phyloP scores from a whole-genome alignment of 2,888 invertebrate genomes.

The Panorpa germanica region DNA sequence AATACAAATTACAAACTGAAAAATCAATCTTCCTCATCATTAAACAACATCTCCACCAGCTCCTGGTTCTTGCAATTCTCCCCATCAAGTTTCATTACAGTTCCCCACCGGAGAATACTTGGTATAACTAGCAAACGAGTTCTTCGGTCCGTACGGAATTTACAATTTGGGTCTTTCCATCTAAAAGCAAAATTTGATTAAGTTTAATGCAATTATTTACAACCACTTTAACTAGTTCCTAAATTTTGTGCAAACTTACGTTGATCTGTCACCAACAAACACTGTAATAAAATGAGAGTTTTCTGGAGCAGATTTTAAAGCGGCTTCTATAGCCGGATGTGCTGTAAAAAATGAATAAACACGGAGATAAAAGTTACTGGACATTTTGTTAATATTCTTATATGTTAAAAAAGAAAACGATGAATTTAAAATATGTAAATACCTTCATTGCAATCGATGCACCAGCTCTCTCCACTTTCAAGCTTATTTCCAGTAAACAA shows the following conservation, averaged over 20 bases:
- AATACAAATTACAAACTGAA: too few relatives aligned
- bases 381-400: neutral
- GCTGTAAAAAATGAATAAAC: constrained; percentile 30
- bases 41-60: constrained; percentile 61
- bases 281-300: constrained; percentile 52
- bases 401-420: neutral
- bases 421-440: constrained; percentile 16
- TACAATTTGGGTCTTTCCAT: constrained; percentile 69
- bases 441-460: constrained; percentile 75
- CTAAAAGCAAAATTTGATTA: constrained; percentile 26
- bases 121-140: constrained; percentile 62
- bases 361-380: neutral
- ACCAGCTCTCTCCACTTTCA: constrained; percentile 62
- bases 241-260: constrained; percentile 36
- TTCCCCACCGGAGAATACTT: constrained; percentile 61
- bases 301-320: constrained; percentile 36
- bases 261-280: constrained; percentile 55
- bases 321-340: constrained; percentile 54
- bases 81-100: constrained; percentile 60
- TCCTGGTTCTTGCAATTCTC: constrained; percentile 54
- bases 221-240: neutral
- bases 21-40: constrained; percentile 53
- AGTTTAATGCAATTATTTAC: neutral
- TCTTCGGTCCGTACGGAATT: constrained; percentile 58
- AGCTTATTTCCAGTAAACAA: constrained; percentile 24